Conservation (phyloP, 2,797 vertebrate genomes). For the Pteronotus mesoamericanus region DNA sequence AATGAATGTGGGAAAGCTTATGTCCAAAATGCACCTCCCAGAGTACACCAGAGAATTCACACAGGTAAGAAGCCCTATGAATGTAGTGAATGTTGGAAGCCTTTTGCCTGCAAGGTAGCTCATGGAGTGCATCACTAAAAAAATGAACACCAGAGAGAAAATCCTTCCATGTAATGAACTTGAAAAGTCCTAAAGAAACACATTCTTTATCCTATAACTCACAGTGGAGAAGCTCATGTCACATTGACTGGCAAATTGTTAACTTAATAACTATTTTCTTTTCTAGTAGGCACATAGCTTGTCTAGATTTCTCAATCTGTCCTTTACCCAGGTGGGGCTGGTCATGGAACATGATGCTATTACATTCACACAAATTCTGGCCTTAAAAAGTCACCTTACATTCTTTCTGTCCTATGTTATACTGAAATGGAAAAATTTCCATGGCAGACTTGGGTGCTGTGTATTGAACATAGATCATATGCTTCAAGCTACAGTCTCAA, state of each 20-base stretch:
- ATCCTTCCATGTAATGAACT: not conserved
- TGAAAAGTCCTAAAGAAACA: not conserved
- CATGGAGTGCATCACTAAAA: not conserved
- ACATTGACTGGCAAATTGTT: not conserved
- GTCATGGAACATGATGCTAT: not conserved
- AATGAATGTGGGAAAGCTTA: constrained; percentile 32
- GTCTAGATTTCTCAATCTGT: not conserved
- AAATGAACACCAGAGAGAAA: not conserved
- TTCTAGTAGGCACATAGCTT: not conserved
- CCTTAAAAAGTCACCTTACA: not conserved
- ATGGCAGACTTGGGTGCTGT: not conserved
- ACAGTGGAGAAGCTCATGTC: not conserved
- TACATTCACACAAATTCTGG: not conserved
- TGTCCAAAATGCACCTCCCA: not conserved
- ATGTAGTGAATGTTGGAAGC: constrained; percentile 43
- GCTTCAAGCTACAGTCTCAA: not conserved
- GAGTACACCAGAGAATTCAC: not conserved
- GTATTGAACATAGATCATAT: not conserved
- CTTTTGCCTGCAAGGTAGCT: not conserved
- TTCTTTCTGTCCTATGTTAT: not conserved
- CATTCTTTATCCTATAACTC: not conserved
- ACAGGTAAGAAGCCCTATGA: constrained; percentile 41
- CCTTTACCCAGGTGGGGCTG: not conserved
- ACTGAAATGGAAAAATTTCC: not conserved
- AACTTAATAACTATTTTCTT: not conserved